Percentiles rank a stretch among this genome's conserved stretches.
These are phyloP conservation scores for Propsilocerus akamusi DNA, from an alignment of 1,140 invertebrate species.

Conservation along the genomic window DNA sequence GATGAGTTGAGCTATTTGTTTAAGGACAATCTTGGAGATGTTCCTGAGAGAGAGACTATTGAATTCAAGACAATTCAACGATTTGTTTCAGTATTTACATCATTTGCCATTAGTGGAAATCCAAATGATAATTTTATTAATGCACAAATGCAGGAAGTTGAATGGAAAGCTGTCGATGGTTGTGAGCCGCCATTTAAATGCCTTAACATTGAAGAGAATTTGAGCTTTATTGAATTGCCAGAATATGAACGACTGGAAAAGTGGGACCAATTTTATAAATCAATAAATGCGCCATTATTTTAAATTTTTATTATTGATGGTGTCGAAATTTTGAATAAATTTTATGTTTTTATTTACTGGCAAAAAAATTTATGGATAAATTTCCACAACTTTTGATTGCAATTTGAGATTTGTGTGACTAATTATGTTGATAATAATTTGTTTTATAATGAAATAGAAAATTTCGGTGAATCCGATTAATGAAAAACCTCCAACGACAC, in stretches of 20 bases:
- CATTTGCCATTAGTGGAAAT: slow-evolving; percentile 23
- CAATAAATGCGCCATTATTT: too few relatives aligned
- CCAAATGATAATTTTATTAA: slow-evolving; percentile 16
- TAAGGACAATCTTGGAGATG: slow-evolving; percentile 24
- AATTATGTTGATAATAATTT: not conserved
- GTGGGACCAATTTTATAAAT: slow-evolving; percentile 26
- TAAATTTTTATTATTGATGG: too few relatives aligned
- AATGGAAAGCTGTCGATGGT: slow-evolving; percentile 16
- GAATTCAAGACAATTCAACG: slow-evolving; percentile 21
- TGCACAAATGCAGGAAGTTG: slow-evolving; percentile 8
- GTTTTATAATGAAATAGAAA: slow-evolving; percentile 1
- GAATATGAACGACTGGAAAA: slow-evolving; percentile 22
- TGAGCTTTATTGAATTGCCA: slow-evolving; percentile 20
- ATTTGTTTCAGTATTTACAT: slow-evolving; percentile 26
- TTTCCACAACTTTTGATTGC: not conserved
- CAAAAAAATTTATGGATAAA: slow-evolving; percentile 1
- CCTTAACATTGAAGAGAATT: slow-evolving; percentile 21
- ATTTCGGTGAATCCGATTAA: slow-evolving; percentile 1
- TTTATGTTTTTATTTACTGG: too few relatives aligned
- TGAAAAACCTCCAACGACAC: not conserved
- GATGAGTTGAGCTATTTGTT: slow-evolving; percentile 46
- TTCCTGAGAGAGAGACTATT: slow-evolving; percentile 16
- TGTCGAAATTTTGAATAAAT: too few relatives aligned
- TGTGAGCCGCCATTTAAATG: slow-evolving; percentile 17
- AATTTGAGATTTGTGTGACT: not conserved